Evolutionary conservation across 1,140 invertebrate genomes (phyloP).

Genomic region (Drosophila sp.): DNA sequence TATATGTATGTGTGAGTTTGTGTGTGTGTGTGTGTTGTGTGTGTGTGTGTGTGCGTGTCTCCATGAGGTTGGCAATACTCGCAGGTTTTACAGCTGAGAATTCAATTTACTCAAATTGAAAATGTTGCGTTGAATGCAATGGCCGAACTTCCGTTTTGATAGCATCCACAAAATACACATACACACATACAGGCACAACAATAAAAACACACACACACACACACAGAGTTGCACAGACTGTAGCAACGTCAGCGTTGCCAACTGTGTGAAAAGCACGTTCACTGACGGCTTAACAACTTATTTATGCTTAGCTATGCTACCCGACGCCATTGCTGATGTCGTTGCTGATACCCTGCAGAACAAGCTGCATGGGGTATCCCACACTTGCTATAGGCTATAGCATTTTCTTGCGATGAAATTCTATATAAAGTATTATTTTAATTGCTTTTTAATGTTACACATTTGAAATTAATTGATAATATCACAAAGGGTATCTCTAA

Average conservation of each 20-base stretch:
- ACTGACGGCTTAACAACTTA: constrained; percentile 78
- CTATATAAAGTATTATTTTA: not conserved
- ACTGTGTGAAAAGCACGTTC: constrained; percentile 71
- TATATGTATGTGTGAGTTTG: too few species aligned
- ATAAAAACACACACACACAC: constrained; percentile 14
- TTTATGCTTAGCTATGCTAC: constrained; percentile 71
- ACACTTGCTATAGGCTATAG: too few species aligned
- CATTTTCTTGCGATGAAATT: too few species aligned
- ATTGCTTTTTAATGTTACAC: not conserved
- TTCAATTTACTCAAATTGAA: constrained; percentile 78
- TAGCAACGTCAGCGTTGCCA: constrained; percentile 54
- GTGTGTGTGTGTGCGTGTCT: constrained; percentile 1
- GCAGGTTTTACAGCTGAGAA: constrained; percentile 49
- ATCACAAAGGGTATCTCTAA: not conserved
- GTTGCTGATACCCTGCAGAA: constrained; percentile 21
- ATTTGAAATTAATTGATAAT: too few species aligned
- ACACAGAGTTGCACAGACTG: constrained; percentile 4
- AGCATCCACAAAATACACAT: constrained; percentile 44
- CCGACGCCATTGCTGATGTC: constrained; percentile 15
- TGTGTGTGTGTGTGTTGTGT: not conserved
- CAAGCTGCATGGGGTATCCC: not conserved
- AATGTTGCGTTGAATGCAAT: constrained; percentile 58
- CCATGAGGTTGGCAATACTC: constrained; percentile 51
- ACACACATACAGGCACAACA: not conserved
- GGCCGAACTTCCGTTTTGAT: constrained; percentile 72